These are phyloP conservation scores for Eupithecia abbreviata DNA, from an alignment of 2,888 invertebrate species.

Conservation along the genomic window DNA sequence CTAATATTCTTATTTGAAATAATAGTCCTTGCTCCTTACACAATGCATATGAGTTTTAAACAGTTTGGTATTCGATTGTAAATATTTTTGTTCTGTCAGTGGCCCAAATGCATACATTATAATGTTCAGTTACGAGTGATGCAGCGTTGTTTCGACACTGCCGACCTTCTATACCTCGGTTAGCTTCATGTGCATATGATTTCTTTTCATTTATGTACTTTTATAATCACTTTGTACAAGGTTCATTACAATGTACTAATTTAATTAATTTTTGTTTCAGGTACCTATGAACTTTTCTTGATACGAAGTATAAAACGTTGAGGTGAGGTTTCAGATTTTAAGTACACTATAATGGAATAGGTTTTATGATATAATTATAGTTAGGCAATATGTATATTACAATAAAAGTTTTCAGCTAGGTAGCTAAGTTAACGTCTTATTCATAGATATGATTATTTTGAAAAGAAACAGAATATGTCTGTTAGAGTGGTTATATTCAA, in stretches of 20 bases:
- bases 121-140: conserved; percentile 58
- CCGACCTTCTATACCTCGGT: conserved; percentile 65
- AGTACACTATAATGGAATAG: background rate
- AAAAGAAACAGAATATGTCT: background rate
- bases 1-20: conserved; percentile 9
- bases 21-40: conserved; percentile 14
- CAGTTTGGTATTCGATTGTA: conserved; percentile 38
- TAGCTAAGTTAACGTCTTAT: background rate
- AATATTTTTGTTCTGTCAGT: conserved; percentile 61
- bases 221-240: conserved; percentile 48
- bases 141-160: conserved; percentile 68
- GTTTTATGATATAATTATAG: no score
- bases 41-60: conserved; percentile 26
- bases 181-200: conserved; percentile 52
- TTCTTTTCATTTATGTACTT: conserved; percentile 53
- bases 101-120: conserved; percentile 74
- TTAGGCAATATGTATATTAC: background rate
- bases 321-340: conserved; percentile 63
- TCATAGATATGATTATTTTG: background rate
- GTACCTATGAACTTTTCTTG: conserved; percentile 58
- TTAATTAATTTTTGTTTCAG: conserved; percentile 69
- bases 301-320: conserved; percentile 54
- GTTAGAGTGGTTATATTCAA: background rate
- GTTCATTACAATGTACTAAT: conserved; percentile 45
- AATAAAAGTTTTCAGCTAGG: background rate